These are phyloP conservation scores for Nephrotoma guestfalica DNA, from an alignment of 2,888 invertebrate species.

Conservation along the genomic window DNA sequence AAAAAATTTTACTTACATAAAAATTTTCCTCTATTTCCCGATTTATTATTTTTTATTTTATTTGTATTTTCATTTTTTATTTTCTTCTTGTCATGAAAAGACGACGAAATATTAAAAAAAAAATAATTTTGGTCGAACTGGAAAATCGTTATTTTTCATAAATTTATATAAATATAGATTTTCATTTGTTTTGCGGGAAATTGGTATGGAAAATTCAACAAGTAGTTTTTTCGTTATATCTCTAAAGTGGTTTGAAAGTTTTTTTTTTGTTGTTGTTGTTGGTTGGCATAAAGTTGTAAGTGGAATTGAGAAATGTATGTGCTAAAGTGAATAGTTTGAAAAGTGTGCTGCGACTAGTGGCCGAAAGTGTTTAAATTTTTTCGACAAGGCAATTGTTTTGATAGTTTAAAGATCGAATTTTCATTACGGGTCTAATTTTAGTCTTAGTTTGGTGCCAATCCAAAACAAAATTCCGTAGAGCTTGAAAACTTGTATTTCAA, in stretches of 20 bases:
- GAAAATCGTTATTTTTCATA: not conserved
- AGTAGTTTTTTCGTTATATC: not conserved
- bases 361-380: too few relatives aligned
- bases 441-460: too few relatives aligned
- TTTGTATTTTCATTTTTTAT: not conserved
- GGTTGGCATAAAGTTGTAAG: not conserved
- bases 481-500: too few relatives aligned
- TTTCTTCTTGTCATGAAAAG: not conserved
- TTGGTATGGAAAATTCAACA: not conserved
- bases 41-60: not conserved
- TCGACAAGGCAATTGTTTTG: too few relatives aligned
- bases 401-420: too few relatives aligned
- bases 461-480: too few relatives aligned
- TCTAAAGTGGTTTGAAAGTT: too few relatives aligned
- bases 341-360: too few relatives aligned
- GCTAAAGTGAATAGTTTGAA: too few relatives aligned
- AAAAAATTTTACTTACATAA: not conserved
- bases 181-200: not conserved
- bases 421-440: too few relatives aligned
- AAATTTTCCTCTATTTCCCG: not conserved
- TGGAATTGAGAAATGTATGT: not conserved
- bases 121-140: not conserved
- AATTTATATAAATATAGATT: not conserved
- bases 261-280: too few relatives aligned
- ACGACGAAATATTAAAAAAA: not conserved